Conservation (phyloP, 1,140 invertebrate species). For the Pararge aegeria region DNA sequence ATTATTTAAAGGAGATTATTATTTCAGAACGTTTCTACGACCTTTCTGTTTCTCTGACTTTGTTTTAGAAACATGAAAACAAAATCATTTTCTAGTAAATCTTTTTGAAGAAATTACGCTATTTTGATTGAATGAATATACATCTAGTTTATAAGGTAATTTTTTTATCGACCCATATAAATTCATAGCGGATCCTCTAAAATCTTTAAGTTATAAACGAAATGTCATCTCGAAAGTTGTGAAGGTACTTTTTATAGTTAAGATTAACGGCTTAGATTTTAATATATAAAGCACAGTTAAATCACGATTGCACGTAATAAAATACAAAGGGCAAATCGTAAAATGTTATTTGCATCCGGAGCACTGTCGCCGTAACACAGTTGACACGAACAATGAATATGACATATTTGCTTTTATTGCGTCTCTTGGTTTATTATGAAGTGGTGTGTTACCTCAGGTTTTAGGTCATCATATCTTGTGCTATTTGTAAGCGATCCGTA, state of each 20-base stretch:
- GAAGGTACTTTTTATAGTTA: too few relatives aligned
- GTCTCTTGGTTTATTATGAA: neutral
- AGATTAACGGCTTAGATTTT: neutral
- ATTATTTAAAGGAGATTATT: conserved; percentile 7
- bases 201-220: too few relatives aligned
- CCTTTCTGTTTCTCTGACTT: neutral
- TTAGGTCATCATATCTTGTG: neutral
- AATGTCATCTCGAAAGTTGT: too few relatives aligned
- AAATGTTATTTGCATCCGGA: neutral
- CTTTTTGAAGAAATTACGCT: neutral
- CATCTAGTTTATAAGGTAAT: too few relatives aligned
- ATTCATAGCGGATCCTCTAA: too few relatives aligned
- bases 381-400: neutral
- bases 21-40: neutral
- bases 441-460: neutral
- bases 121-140: too few relatives aligned
- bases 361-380: neutral
- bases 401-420: neutral
- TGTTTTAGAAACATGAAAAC: neutral
- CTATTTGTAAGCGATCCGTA: too few relatives aligned
- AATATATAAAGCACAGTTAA: neutral
- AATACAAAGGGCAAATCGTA: neutral
- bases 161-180: too few relatives aligned
- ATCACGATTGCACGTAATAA: neutral
- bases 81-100: neutral